A percentile compares a stretch with the other conserved stretches of the same genome.
These are phyloP conservation scores for Myocastor coypus DNA, from an alignment of 2,113 vertebrate genomes.

Conservation along the genomic window DNA sequence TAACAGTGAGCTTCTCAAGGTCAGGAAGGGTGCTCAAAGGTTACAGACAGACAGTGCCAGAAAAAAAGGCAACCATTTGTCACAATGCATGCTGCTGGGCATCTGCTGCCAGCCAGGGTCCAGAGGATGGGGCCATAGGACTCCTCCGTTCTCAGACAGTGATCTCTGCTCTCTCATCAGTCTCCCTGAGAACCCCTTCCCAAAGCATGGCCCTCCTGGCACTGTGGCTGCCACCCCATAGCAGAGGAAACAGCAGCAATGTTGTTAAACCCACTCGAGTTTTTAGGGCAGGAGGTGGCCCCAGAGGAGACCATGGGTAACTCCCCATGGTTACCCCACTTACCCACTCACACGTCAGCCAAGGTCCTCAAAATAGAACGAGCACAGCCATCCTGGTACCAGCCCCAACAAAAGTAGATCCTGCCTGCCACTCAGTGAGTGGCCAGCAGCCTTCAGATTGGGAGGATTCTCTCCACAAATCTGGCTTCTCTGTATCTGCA, in stretches of 20 bases:
- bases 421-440: not conserved
- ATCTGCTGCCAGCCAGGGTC: not conserved
- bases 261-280: not conserved
- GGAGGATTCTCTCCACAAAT: constrained; percentile 54
- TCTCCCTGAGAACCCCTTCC: not conserved
- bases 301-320: not conserved
- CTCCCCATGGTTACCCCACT: not conserved
- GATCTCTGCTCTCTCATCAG: not conserved
- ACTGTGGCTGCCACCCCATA: rapidly evolving
- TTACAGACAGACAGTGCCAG: not conserved
- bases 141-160: not conserved
- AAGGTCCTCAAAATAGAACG: not conserved
- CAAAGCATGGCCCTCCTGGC: not conserved
- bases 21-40: not conserved
- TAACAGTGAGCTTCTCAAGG: not conserved
- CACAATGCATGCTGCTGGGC: not conserved
- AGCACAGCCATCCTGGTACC: not conserved
- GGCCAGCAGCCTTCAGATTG: not conserved
- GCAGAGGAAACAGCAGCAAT: not conserved
- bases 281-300: not conserved
- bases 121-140: not conserved
- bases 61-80: not conserved
- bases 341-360: not conserved
- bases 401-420: not conserved
- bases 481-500: constrained; percentile 55